Evolutionary conservation across 1,140 invertebrate genomes (phyloP), one percentile per base, ranked within the genome.

Genomic region (Homarus americanus): DNA sequence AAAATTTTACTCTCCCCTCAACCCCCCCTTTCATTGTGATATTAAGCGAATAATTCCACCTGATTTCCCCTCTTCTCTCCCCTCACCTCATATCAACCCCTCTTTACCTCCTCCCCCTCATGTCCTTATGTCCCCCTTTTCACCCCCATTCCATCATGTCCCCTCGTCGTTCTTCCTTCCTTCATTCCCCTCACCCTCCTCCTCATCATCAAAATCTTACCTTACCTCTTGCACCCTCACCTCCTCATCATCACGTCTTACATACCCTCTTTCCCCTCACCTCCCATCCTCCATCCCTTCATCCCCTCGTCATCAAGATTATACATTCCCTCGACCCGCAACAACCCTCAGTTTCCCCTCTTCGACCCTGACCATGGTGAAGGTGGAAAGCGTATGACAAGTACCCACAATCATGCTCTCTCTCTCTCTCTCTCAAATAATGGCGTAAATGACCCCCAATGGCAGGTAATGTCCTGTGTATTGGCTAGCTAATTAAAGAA

Each of bases 31-130:
- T 76, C 40, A 76, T 41, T 36, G 36, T n/a, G 34, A 17, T 38
- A 34, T 76, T 76, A 40, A 40, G 36, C 73, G 73, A 41, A 32
- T 76, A 76, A 15, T 76, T 41, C 73, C 73, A 40, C 73, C 78
- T 80, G 78, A 80, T 80, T 80, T 41, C 28, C 78, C 78, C 78
- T 80, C n/a, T 17, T 28, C 28, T 53, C 41, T n/a, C 32, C 78
- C 78, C 36, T 28, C 20, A 28, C 24, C 36, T 20, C 12, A 15
- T 2, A 17, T 76, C 73, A 76, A 10, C 2, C 10, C 73, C 73
- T 5, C 73, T 41, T n/a, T n/a, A 4, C 20, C 34, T 20, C 24
- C 15, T 40, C 36, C 12, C 73, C 40, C 36, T 76, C 73, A 40
- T n/a, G n/a, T 53, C 34, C 36, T 49, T 44, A 44, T 9, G n/a